phyloP scores from a whole-genome alignment of 2,113 vertebrate species.

The Psophia crepitans region DNA sequence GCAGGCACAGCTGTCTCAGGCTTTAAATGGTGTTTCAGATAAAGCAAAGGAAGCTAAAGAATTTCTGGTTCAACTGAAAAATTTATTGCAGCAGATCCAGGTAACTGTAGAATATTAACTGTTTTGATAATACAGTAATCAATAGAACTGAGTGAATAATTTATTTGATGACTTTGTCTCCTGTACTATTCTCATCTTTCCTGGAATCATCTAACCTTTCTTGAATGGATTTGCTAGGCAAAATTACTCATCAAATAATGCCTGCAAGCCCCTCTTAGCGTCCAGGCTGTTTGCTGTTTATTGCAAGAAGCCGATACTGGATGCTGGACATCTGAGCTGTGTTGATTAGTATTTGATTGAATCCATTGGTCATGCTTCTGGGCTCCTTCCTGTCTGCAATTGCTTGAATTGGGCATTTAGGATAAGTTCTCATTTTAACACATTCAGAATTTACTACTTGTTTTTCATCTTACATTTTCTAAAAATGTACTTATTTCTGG shows the following conservation, averaged over 20 bases:
- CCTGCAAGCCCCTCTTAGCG: not conserved
- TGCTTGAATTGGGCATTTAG: not conserved
- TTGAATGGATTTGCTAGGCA: not conserved
- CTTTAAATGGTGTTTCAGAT: conserved; percentile 93
- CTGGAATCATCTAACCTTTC: conserved; percentile 18
- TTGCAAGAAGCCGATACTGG: not conserved
- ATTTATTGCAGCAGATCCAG: conserved; percentile 96
- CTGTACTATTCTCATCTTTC: conserved; percentile 10
- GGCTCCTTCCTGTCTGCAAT: not conserved
- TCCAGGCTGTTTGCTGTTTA: not conserved
- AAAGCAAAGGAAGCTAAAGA: conserved; percentile 99
- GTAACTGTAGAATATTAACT: conserved; percentile 69
- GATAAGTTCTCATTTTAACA: not conserved
- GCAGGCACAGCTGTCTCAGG: conserved; percentile 95
- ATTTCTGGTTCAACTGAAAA: conserved; percentile 95
- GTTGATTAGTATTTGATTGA: conserved; percentile 30
- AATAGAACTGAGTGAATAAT: conserved; percentile 44
- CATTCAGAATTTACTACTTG: not conserved
- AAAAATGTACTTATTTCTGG: not conserved
- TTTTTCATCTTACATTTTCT: not conserved
- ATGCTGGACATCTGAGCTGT: not conserved
- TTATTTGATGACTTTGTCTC: conserved; percentile 24
- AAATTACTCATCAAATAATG: conserved; percentile 22
- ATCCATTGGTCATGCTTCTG: not conserved
- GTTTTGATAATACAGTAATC: conserved; percentile 26